phyloP scores from a whole-genome alignment of 2,888 invertebrate species.

The Rhorus exstirpatorius region DNA sequence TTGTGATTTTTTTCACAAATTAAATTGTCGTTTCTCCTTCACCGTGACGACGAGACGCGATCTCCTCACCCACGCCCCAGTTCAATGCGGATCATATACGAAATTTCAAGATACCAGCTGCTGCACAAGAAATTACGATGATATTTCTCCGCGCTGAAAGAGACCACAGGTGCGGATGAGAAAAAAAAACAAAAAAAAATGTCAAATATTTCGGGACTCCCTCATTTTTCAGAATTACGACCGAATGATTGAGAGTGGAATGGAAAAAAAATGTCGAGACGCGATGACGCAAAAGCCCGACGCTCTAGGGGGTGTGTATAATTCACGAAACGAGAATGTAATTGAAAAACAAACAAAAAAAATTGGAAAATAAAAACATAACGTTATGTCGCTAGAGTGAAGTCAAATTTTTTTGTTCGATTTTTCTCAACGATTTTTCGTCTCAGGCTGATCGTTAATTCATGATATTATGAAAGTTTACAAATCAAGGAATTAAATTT shows the following conservation, averaged over 20 bases:
- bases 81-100: slow-evolving; percentile 7
- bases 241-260: neutral
- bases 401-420: too few species aligned
- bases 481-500: too few species aligned
- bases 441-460: too few species aligned
- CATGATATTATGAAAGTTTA: too few species aligned
- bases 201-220: neutral
- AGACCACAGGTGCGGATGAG: neutral
- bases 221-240: slow-evolving; percentile 26
- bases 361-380: too few species aligned
- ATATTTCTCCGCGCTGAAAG: neutral
- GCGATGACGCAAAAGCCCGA: neutral
- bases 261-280: neutral
- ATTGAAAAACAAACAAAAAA: too few species aligned
- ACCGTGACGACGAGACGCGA: neutral
- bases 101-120: slow-evolving; percentile 21
- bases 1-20: neutral
- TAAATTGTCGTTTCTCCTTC: slow-evolving; percentile 5
- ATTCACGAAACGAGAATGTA: too few species aligned
- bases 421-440: too few species aligned
- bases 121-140: slow-evolving; percentile 1
- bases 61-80: neutral
- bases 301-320: neutral
- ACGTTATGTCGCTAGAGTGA: too few species aligned
- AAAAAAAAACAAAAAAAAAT: slow-evolving; percentile 1